phyloP scores from a whole-genome alignment of 2,113 vertebrate genomes.

The Myanophis thanlyinensis region DNA sequence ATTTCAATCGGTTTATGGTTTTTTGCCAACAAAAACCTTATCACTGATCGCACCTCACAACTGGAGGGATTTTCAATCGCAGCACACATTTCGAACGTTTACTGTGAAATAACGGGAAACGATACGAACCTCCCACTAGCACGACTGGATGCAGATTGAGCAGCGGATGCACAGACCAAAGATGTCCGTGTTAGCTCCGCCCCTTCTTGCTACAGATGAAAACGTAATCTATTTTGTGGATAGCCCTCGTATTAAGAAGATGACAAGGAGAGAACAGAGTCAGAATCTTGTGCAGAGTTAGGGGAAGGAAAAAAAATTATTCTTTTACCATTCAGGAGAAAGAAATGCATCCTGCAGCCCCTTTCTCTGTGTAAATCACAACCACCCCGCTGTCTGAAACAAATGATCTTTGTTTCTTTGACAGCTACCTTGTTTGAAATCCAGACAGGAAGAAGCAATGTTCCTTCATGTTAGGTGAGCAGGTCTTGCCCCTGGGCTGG shows the following conservation, averaged over 20 bases:
- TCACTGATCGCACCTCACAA: no score
- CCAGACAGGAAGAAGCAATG: background rate
- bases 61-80: no score
- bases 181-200: no score
- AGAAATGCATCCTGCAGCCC: conserved; percentile 23
- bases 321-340: conserved; percentile 31
- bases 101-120: no score
- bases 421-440: conserved; percentile 25
- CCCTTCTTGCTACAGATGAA: no score
- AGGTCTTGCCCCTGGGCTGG: conserved; percentile 42
- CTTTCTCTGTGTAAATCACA: conserved; percentile 31
- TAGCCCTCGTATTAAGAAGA: background rate
- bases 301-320: background rate
- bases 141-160: no score
- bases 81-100: no score
- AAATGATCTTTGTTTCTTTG: conserved; percentile 25
- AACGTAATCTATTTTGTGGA: no score
- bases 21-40: no score
- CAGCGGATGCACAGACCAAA: no score
- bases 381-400: background rate
- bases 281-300: background rate
- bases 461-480: conserved; percentile 25
- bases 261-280: background rate
- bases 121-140: no score
- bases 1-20: no score